Percentiles rank a stretch among this genome's conserved stretches.
phyloP scores from a whole-genome alignment of 2,797 vertebrate species.

The Rallus crepitans region DNA sequence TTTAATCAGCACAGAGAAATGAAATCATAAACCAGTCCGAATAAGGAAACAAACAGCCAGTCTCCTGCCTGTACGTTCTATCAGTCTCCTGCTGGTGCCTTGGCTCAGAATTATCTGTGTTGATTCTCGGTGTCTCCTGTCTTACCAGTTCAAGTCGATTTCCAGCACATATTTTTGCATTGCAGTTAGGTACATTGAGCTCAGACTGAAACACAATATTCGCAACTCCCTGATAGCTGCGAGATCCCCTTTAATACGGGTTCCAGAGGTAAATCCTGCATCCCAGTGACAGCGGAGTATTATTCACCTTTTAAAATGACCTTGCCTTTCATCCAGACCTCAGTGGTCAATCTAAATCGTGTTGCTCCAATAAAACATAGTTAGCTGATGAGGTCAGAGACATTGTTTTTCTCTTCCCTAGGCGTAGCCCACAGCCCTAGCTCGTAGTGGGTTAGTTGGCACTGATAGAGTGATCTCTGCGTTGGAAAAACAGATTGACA shows the following conservation, averaged over 20 bases:
- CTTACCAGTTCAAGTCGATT: constrained; percentile 43
- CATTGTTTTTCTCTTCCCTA: not conserved
- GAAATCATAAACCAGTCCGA: constrained; percentile 55
- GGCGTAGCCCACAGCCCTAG: not conserved
- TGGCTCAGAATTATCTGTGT: constrained; percentile 60
- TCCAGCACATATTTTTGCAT: constrained; percentile 36
- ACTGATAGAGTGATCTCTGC: not conserved
- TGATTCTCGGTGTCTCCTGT: constrained; percentile 51
- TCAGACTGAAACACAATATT: constrained; percentile 23
- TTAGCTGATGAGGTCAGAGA: constrained; percentile 17
- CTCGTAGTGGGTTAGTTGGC: not conserved
- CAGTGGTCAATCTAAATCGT: constrained; percentile 26
- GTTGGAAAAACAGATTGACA: constrained; percentile 37
- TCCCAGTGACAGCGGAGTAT: accelerated
- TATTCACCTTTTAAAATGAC: not conserved
- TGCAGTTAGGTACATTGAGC: not conserved
- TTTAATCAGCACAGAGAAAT: constrained; percentile 67
- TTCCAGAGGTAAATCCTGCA: not conserved
- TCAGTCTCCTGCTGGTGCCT: constrained; percentile 62
- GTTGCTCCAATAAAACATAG: not conserved
- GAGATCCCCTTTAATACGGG: not conserved
- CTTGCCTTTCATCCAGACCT: constrained; percentile 5
- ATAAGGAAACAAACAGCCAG: constrained; percentile 48
- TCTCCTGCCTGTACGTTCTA: constrained; percentile 53
- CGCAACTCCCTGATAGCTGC: not conserved